Evolutionary conservation across 2,113 vertebrate genomes (phyloP).

Genomic region (Herpetotheres cachinnans): DNA sequence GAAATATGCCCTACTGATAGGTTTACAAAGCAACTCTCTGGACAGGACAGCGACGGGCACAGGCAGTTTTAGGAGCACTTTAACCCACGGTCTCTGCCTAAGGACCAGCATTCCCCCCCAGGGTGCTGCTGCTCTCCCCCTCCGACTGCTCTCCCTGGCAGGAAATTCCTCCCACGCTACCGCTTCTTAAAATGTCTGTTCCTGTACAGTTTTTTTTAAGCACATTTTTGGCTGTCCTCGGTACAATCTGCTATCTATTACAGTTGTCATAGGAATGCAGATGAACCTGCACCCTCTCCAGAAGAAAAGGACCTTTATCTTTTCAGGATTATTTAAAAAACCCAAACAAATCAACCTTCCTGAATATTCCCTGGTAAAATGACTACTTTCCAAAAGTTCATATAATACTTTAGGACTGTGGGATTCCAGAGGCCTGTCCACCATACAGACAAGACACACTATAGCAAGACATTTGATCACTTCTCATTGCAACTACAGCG

Average conservation of each 20-base stretch:
- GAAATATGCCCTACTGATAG: fast-evolving
- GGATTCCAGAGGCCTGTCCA: neutral
- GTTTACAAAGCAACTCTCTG: fast-evolving
- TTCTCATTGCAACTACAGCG: neutral
- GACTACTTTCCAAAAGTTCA: neutral
- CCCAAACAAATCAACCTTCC: neutral
- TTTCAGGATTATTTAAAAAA: neutral
- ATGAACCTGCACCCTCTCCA: neutral
- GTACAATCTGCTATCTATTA: neutral
- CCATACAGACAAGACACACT: fast-evolving
- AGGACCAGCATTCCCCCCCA: neutral
- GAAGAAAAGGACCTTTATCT: neutral
- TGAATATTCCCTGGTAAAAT: neutral
- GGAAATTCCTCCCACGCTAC: neutral
- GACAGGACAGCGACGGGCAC: fast-evolving
- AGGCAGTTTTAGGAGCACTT: fast-evolving
- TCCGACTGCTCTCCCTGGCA: fast-evolving
- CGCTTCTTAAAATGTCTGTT: fast-evolving
- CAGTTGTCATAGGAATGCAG: neutral
- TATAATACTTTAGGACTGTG: fast-evolving
- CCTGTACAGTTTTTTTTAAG: neutral
- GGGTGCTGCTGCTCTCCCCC: neutral
- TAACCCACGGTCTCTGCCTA: neutral
- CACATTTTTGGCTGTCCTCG: neutral
- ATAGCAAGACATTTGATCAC: fast-evolving